A percentile compares a stretch with the other conserved stretches of the same genome.
phyloP scores from a whole-genome alignment of 1,140 invertebrate species.

The Psix sp. region DNA sequence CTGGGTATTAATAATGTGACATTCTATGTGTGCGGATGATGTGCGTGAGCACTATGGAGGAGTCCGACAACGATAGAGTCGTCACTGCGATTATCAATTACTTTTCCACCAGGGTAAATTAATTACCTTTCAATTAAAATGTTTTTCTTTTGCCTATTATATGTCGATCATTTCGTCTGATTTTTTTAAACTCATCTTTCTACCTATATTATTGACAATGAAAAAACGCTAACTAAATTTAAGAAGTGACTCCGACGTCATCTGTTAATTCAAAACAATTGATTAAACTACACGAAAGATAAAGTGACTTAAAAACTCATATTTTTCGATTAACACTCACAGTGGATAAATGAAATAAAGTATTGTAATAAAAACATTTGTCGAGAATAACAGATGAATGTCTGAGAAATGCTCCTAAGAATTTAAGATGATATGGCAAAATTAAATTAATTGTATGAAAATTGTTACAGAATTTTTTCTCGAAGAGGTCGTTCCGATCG shows the following conservation, averaged over 20 bases:
- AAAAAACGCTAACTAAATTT: too few species aligned
- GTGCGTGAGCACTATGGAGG: slow-evolving; percentile 67
- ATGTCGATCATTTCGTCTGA: neutral
- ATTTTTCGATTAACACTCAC: too few species aligned
- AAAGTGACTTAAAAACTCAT: too few species aligned
- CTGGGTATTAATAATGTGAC: slow-evolving; percentile 7
- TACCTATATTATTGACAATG: too few species aligned
- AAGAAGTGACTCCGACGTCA: too few species aligned
- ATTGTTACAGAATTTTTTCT: slow-evolving; percentile 87
- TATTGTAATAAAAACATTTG: too few species aligned
- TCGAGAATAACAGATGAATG: slow-evolving; percentile 17
- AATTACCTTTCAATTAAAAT: slow-evolving; percentile 43
- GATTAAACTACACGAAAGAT: too few species aligned
- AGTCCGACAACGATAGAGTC: slow-evolving; percentile 69
- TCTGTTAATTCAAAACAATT: too few species aligned
- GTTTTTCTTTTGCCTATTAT: neutral
- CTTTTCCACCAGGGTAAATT: slow-evolving; percentile 71
- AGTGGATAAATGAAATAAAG: too few species aligned
- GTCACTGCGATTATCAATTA: slow-evolving; percentile 73
- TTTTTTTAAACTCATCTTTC: too few species aligned
- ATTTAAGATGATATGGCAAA: slow-evolving; percentile 26
- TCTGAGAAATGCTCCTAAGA: slow-evolving; percentile 26
- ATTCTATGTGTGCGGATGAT: slow-evolving; percentile 57
- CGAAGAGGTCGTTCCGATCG: slow-evolving; percentile 90
- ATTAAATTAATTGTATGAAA: slow-evolving; percentile 24